These are phyloP conservation scores for Drosophila leonis DNA, from an alignment of 2,888 invertebrate species.

Conservation along the genomic window DNA sequence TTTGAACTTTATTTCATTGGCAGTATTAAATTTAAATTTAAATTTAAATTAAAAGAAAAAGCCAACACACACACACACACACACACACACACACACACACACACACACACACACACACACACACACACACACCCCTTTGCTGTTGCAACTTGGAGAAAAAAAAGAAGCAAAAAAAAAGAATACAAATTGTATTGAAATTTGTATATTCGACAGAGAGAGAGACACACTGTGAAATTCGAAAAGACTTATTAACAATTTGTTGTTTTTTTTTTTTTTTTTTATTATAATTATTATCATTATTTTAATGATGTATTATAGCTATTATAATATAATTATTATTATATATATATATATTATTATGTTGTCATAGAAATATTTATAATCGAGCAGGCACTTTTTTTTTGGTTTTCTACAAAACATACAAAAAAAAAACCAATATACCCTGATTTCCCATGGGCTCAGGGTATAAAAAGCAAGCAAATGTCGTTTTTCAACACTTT, in stretches of 20 bases:
- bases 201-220: conserved; percentile 70
- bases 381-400: conserved; percentile 38
- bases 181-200: conserved; percentile 55
- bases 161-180: conserved; percentile 21
- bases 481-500: conserved; percentile 6
- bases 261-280: conserved; percentile 60
- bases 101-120: conserved; percentile 20
- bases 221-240: conserved; percentile 83
- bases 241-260: conserved; percentile 83
- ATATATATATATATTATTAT: conserved; percentile 32
- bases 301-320: conserved; percentile 49
- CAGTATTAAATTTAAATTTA: conserved; percentile 28
- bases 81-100: conserved; percentile 19
- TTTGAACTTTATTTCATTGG: conserved; percentile 26
- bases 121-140: conserved; percentile 38
- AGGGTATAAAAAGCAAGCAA: neutral
- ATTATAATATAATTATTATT: conserved; percentile 29
- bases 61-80: conserved; percentile 17
- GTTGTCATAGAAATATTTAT: conserved; percentile 45
- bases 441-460: too few relatives aligned
- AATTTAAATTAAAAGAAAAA: neutral
- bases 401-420: conserved; percentile 35
- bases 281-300: conserved; percentile 44
- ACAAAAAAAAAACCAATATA: conserved; percentile 1
- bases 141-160: conserved; percentile 65